Evolutionary conservation across 2,888 invertebrate species (phyloP).

Genomic region (Hermaeophaga mercurialis): DNA sequence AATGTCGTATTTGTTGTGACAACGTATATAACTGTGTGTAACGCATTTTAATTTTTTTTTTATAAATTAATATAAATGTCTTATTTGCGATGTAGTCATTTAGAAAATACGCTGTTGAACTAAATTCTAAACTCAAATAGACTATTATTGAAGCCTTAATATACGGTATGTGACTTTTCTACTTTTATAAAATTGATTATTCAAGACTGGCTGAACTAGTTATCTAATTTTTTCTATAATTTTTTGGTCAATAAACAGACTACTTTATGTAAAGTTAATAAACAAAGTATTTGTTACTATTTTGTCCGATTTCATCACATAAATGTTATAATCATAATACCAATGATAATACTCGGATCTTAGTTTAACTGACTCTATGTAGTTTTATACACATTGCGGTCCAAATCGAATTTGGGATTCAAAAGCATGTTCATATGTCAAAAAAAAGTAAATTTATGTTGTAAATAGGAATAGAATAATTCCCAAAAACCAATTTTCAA

Average conservation of each 20-base stretch:
- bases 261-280: background rate
- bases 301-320: no score
- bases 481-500: no score
- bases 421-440: no score
- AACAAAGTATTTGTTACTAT: no score
- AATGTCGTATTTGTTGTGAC: constrained; percentile 18
- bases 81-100: constrained; percentile 12
- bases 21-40: constrained; percentile 4
- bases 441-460: no score
- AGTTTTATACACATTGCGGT: no score
- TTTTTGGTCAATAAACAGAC: background rate
- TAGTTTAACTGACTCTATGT: no score
- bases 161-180: constrained; percentile 42
- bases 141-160: constrained; percentile 35
- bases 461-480: no score
- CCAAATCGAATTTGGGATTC: no score
- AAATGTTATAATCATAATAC: no score
- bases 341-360: no score
- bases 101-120: constrained; percentile 21
- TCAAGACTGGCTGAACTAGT: constrained; percentile 20
- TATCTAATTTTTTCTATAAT: constrained; percentile 16
- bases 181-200: constrained; percentile 43
- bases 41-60: constrained; percentile 9
- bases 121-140: constrained; percentile 27
- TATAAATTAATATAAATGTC: constrained; percentile 1